Evolutionary conservation across 2,797 vertebrate genomes (phyloP).

Genomic region (Halcyon smyrnensis): DNA sequence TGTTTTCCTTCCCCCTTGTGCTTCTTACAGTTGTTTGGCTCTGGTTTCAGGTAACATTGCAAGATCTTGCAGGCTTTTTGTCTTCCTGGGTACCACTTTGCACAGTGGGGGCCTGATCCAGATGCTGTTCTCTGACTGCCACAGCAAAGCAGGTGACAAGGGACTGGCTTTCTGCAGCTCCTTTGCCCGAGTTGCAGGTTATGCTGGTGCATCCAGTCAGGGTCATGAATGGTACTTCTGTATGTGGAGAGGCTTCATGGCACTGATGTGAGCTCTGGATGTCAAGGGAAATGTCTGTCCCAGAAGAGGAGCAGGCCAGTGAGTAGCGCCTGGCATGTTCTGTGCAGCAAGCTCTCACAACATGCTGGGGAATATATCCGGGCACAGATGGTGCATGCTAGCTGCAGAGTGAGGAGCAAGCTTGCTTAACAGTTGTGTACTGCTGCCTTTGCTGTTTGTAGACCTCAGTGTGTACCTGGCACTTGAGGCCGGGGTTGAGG

Average conservation of each 20-base stretch:
- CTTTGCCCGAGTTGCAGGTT: neutral
- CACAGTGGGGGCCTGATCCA: neutral
- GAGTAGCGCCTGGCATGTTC: neutral
- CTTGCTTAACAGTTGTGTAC: neutral
- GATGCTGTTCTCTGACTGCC: neutral
- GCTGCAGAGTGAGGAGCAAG: neutral
- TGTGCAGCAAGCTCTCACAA: neutral
- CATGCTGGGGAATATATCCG: rapidly evolving
- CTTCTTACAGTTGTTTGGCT: neutral
- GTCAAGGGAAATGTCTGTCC: neutral
- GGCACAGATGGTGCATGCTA: rapidly evolving
- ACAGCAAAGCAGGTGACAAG: neutral
- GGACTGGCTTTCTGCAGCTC: neutral
- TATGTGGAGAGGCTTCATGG: neutral
- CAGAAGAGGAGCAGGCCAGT: neutral
- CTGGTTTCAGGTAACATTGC: neutral
- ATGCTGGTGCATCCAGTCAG: neutral
- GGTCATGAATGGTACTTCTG: neutral
- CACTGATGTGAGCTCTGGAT: neutral
- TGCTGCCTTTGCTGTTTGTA: neutral
- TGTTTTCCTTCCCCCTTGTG: neutral
- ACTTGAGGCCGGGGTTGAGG: neutral
- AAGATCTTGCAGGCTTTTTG: neutral
- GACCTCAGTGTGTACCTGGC: neutral
- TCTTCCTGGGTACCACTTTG: neutral